These are phyloP conservation scores for Cacatua alba DNA, from an alignment of 2,113 vertebrate genomes.

Conservation along the genomic window DNA sequence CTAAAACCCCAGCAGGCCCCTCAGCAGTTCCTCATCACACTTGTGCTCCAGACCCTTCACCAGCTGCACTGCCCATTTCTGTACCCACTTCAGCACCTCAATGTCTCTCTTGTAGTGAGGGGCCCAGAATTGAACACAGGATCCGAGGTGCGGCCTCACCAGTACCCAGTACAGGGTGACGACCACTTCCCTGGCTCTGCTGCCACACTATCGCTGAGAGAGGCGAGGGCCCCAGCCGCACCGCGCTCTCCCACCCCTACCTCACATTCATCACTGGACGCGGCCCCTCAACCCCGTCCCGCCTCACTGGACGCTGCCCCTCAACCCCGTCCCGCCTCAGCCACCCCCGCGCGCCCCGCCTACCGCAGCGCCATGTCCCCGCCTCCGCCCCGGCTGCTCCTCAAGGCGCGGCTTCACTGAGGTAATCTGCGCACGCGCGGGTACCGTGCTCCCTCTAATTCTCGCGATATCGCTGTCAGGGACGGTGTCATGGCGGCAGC, in stretches of 20 bases:
- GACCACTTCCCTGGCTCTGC: too few species aligned
- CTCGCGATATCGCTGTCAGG: neutral
- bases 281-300: neutral
- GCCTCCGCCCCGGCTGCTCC: neutral
- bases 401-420: neutral
- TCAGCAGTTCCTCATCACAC: too few species aligned
- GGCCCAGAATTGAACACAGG: neutral
- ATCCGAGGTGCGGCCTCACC: too few species aligned
- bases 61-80: neutral
- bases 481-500: slow-evolving; percentile 76
- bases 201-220: neutral
- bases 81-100: neutral
- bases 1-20: neutral
- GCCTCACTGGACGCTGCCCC: neutral
- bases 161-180: neutral
- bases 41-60: neutral
- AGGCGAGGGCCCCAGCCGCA: neutral
- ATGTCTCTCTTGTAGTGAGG: neutral
- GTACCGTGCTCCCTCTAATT: neutral
- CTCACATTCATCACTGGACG: rapidly evolving
- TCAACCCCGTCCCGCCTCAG: neutral
- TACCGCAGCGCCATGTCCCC: neutral
- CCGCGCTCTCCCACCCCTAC: neutral
- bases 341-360: neutral
- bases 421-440: neutral